These are phyloP conservation scores for Drosophila albomicans DNA, from an alignment of 1,140 invertebrate genomes.

Conservation along the genomic window DNA sequence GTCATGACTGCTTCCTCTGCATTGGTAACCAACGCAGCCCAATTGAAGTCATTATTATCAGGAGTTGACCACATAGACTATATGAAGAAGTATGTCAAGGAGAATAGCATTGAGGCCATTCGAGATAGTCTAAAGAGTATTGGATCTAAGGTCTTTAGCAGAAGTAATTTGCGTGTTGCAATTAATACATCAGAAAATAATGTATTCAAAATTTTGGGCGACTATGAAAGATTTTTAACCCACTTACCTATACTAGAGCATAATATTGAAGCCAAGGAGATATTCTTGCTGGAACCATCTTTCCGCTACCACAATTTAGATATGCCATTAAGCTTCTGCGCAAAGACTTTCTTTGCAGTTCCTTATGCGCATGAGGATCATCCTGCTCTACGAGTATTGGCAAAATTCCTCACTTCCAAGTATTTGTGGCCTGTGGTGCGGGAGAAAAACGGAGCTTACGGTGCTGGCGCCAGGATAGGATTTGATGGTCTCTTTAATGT, in stretches of 20 bases:
- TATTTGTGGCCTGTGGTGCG: constrained; percentile 93
- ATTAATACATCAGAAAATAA: constrained; percentile 88
- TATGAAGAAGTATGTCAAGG: constrained; percentile 92
- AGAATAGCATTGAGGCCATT: constrained; percentile 87
- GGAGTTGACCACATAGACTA: constrained; percentile 91
- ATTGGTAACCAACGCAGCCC: constrained; percentile 89
- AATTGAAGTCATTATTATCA: constrained; percentile 88
- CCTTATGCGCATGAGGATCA: constrained; percentile 92
- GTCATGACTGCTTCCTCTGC: constrained; percentile 92
- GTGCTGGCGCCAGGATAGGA: constrained; percentile 90
- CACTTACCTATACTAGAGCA: constrained; percentile 73
- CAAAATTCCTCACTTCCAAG: constrained; percentile 90
- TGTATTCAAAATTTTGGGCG: constrained; percentile 84
- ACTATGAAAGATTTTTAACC: constrained; percentile 85
- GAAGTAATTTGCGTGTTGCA: constrained; percentile 87
- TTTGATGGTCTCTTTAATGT: constrained; percentile 90
- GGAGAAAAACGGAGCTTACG: constrained; percentile 96
- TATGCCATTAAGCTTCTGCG: constrained; percentile 93
- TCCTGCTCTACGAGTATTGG: constrained; percentile 90
- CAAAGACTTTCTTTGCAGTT: constrained; percentile 91
- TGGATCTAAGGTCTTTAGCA: constrained; percentile 88
- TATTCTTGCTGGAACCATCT: constrained; percentile 54
- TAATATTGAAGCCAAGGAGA: constrained; percentile 60
- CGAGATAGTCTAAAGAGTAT: constrained; percentile 89
- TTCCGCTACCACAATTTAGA: constrained; percentile 92